phyloP scores from a whole-genome alignment of 2,888 invertebrate species.

The Aradus depressus region DNA sequence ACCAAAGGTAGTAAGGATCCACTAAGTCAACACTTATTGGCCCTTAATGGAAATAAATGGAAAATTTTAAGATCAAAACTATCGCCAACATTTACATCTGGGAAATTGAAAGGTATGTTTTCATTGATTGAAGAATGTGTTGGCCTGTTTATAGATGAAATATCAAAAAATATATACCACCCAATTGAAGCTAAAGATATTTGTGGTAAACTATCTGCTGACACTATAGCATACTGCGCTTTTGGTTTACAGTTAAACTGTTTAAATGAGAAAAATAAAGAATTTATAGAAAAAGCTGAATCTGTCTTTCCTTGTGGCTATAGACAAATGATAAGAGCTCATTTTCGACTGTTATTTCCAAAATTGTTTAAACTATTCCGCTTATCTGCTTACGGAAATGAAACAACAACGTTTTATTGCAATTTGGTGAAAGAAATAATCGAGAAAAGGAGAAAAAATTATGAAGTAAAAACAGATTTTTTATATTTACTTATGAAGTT shows the following conservation, averaged over 20 bases:
- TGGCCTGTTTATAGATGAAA: slow-evolving; percentile 1
- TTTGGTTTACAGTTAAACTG: slow-evolving; percentile 19
- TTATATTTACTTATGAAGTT: slow-evolving; percentile 29
- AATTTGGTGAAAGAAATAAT: slow-evolving; percentile 29
- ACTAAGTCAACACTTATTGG: slow-evolving; percentile 18
- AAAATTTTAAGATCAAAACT: slow-evolving; percentile 15
- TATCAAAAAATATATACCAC: not conserved
- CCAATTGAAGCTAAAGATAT: slow-evolving; percentile 12
- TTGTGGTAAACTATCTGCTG: slow-evolving; percentile 15
- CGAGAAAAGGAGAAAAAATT: slow-evolving; percentile 29
- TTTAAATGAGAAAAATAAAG: slow-evolving; percentile 7
- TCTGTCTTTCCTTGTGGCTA: slow-evolving; percentile 14
- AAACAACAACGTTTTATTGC: slow-evolving; percentile 8
- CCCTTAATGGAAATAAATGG: slow-evolving; percentile 23
- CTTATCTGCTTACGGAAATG: slow-evolving; percentile 11
- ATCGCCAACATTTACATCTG: slow-evolving; percentile 19
- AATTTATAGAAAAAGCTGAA: slow-evolving; percentile 12
- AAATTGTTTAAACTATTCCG: slow-evolving; percentile 14
- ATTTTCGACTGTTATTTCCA: slow-evolving; percentile 11
- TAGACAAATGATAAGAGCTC: slow-evolving; percentile 14
- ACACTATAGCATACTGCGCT: slow-evolving; percentile 18
- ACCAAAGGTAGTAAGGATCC: slow-evolving; percentile 13
- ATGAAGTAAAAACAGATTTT: slow-evolving; percentile 32
- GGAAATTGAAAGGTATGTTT: slow-evolving; percentile 22
- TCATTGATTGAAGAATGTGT: slow-evolving; percentile 7